These are phyloP conservation scores for Pseudotriccus pelzelni DNA, from an alignment of 2,797 vertebrate species.

Conservation along the genomic window DNA sequence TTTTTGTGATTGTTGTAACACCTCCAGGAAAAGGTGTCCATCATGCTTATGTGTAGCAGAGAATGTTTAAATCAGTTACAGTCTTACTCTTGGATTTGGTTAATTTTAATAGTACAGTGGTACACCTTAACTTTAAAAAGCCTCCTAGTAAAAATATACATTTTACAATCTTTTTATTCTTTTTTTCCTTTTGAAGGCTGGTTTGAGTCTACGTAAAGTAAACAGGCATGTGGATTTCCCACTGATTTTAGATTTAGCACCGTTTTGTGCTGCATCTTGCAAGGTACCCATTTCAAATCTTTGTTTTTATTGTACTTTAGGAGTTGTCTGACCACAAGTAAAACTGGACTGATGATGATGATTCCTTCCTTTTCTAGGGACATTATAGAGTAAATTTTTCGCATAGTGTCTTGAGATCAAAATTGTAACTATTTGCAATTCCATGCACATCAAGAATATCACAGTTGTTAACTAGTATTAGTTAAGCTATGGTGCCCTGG, in stretches of 20 bases:
- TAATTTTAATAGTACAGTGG: not conserved
- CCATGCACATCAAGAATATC: not conserved
- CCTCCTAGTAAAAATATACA: not conserved
- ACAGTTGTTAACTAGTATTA: not conserved
- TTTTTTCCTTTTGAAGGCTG: constrained; percentile 80
- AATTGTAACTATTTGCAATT: not conserved
- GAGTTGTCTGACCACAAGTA: not conserved
- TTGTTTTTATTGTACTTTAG: not conserved
- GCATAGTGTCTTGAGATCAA: not conserved
- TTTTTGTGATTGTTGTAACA: not conserved
- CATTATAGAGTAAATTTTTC: not conserved
- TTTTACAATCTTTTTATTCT: not conserved
- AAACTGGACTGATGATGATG: not conserved
- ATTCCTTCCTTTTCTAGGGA: not conserved
- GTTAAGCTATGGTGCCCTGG: not conserved
- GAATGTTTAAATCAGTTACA: not conserved
- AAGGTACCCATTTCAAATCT: constrained; percentile 81
- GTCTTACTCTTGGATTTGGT: not conserved
- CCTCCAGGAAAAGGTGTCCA: not conserved
- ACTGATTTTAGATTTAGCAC: constrained; percentile 89
- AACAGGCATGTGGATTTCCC: constrained; percentile 98
- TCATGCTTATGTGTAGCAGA: not conserved
- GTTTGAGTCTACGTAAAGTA: constrained; percentile 94
- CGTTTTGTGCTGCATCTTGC: constrained; percentile 93
- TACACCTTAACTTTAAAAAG: not conserved